Evolutionary conservation across 92 coral and sea anemone genomes (phyloP), one percentile per base, ranked within the genome.

Genomic region (Parazoanthus swiftii): DNA sequence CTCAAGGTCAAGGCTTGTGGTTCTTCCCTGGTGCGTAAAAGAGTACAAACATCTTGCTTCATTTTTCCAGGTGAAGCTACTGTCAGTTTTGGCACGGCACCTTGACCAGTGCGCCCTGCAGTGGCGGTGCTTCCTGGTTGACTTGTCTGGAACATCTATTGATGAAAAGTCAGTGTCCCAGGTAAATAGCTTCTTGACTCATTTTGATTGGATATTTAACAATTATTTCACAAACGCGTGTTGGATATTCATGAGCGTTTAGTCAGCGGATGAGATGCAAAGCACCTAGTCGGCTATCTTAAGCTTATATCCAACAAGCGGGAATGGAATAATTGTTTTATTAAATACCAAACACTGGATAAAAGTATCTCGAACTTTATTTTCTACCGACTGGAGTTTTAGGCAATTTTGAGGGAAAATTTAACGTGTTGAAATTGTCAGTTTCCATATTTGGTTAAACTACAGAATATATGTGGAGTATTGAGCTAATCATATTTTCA

Each of bases 121-220:
- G 88, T 77, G 93, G 56, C 94, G 98, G 0, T 91, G 93, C 48
- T 95, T 95, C 89, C 88, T 93, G 36, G 98, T 95, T 42, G 98
- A 95, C 59, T 90, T 88, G 42, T 88, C 95, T 20, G 93, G 88
- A 21, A 95, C 98, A 8, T 84, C 95, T 8, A 85, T 95, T 46
- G 93, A 93, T 76, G 82, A 88, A 79, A 85, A 86, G 63, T 80
- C 92, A 38, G 81, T 93, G 26, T 87, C 91, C 33, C 92, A 89
- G 65, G 86, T 91, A 86, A 93, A 84, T 74, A 65, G 8, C 29
- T n/a, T 76, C 8, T 76, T 14, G 38, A 6, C 8, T 76, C n/a
- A 10, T 76, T 76, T 13, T 39, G 26, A 14, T 14, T 23, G 33
- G 6, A 39, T 73, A 54, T 42, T 29, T 29, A 29, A 29, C 33